phyloP scores from a whole-genome alignment of 2,113 vertebrate species.

The Phycodurus eques region DNA sequence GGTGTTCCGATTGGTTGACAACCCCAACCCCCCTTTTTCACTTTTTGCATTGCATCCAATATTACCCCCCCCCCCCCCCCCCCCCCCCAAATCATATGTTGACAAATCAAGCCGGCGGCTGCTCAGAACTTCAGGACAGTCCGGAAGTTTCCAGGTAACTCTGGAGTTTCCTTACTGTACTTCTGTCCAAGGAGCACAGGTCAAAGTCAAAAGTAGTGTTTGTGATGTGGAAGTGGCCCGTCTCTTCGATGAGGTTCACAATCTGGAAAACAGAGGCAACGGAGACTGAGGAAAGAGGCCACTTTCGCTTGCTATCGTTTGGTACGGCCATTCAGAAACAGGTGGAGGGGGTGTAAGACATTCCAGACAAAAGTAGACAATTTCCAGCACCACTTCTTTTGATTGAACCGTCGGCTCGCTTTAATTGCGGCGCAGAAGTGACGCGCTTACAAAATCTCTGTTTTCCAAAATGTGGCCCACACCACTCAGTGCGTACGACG shows the following conservation, averaged over 20 bases:
- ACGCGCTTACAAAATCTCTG: no score
- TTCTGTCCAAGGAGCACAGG: slow-evolving; percentile 96
- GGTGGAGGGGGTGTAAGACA: no score
- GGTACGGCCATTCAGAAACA: no score
- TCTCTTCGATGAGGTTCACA: slow-evolving; percentile 98
- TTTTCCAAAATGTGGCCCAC: no score
- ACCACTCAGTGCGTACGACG: no score
- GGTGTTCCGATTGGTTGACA: slow-evolving; percentile 82
- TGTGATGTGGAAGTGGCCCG: slow-evolving; percentile 98
- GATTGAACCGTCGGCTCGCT: no score
- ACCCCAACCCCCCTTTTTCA: slow-evolving; percentile 27
- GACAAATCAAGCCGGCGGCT: slow-evolving; percentile 68
- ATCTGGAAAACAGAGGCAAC: slow-evolving; percentile 75
- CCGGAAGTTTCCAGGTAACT: slow-evolving; percentile 94
- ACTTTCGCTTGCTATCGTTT: background rate
- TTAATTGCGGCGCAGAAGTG: no score
- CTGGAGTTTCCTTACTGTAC: slow-evolving; percentile 94
- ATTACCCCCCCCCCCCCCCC: slow-evolving; percentile 7
- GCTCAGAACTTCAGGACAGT: slow-evolving; percentile 80
- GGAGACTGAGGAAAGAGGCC: background rate
- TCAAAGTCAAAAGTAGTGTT: slow-evolving; percentile 99
- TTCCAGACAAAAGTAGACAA: no score
- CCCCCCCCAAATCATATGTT: slow-evolving; percentile 14
- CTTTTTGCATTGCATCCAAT: slow-evolving; percentile 71
- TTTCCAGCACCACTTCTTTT: background rate